Percentiles rank a stretch among this genome's conserved stretches.
These are phyloP conservation scores for Hucho hucho DNA, from an alignment of 2,113 vertebrate species.

Conservation along the genomic window DNA sequence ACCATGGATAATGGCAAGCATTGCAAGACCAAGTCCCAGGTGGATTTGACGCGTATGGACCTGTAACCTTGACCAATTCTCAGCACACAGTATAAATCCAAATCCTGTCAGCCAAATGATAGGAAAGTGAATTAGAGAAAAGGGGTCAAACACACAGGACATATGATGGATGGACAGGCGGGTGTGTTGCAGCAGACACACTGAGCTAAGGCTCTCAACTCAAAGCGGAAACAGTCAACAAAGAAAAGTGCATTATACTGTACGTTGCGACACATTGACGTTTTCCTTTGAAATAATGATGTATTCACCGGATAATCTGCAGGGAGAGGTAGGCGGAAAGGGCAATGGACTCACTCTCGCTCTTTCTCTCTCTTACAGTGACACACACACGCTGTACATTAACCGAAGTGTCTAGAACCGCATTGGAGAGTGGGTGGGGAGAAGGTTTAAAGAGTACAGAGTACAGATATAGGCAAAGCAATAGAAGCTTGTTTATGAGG, in stretches of 20 bases:
- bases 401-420: slow-evolving; percentile 40
- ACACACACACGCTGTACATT: slow-evolving; percentile 27
- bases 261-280: slow-evolving; percentile 7
- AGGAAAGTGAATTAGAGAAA: slow-evolving; percentile 62
- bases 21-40: slow-evolving; percentile 54
- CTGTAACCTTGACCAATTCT: slow-evolving; percentile 46
- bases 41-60: slow-evolving; percentile 40
- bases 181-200: slow-evolving; percentile 22
- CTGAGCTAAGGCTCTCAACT: slow-evolving; percentile 11
- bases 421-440: slow-evolving; percentile 25
- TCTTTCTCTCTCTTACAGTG: background rate
- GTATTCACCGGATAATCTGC: slow-evolving; percentile 35
- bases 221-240: background rate
- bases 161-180: slow-evolving; percentile 38
- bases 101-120: slow-evolving; percentile 52
- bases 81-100: slow-evolving; percentile 27
- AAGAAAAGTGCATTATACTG: background rate
- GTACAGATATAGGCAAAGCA: slow-evolving; percentile 1
- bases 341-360: slow-evolving; percentile 11
- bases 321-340: slow-evolving; percentile 29
- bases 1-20: slow-evolving; percentile 42
- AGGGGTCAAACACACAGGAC: slow-evolving; percentile 46
- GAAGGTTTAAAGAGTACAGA: slow-evolving; percentile 8
- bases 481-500: background rate
- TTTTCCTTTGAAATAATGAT: slow-evolving; percentile 31